Conservation (phyloP, 2,888 invertebrate species). For the Erannis defoliaria region DNA sequence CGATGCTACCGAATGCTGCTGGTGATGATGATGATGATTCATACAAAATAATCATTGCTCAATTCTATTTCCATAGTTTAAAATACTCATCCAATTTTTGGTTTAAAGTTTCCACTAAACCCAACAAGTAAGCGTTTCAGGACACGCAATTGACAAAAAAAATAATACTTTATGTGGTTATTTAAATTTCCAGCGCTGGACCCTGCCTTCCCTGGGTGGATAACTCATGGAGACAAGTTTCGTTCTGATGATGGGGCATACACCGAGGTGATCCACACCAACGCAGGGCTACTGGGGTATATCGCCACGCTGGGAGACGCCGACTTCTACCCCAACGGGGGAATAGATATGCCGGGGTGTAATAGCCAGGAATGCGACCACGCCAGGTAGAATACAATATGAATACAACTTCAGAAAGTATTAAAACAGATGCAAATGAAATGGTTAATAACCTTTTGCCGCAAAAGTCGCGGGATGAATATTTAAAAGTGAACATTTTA, state of each 20-base stretch:
- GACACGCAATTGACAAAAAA: background rate
- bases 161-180: no score
- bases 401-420: background rate
- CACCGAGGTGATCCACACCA: conserved; percentile 65
- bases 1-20: no score
- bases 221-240: conserved; percentile 49
- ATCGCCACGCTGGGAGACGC: conserved; percentile 49
- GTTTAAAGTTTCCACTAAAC: no score
- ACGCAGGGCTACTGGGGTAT: conserved; percentile 56
- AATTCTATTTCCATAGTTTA: no score
- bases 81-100: no score
- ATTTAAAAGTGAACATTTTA: no score
- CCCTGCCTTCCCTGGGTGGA: conserved; percentile 52
- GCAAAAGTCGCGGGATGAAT: no score
- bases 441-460: no score
- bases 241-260: conserved; percentile 52
- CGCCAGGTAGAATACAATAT: conserved; percentile 46
- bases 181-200: conserved; percentile 57
- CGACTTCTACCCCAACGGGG: conserved; percentile 66
- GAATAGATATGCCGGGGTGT: conserved; percentile 59
- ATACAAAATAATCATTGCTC: no score
- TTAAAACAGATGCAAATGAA: background rate
- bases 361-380: conserved; percentile 53
- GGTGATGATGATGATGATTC: no score
- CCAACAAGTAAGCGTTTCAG: no score